Conservation (phyloP, 2,888 invertebrate species). For the Lapara coniferarum region DNA sequence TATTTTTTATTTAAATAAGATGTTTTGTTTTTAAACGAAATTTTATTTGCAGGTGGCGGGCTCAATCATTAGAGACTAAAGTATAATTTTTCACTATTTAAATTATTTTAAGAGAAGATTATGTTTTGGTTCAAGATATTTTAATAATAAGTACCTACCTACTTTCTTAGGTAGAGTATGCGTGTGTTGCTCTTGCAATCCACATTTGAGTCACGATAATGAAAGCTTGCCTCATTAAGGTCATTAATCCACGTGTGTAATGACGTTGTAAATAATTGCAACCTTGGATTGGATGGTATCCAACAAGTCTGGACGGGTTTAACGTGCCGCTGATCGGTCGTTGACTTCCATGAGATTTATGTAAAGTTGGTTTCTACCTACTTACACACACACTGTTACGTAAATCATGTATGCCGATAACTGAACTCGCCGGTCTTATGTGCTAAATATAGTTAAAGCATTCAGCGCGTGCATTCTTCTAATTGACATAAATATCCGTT, state of each 20-base stretch:
- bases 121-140: too few species aligned
- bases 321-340: conserved; percentile 45
- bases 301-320: conserved; percentile 40
- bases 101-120: too few species aligned
- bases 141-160: too few species aligned
- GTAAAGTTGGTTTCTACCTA: conserved; percentile 35
- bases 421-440: conserved; percentile 21
- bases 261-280: conserved; percentile 26
- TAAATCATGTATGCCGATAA: conserved; percentile 42
- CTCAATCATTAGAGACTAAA: too few species aligned
- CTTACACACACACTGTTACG: conserved; percentile 36
- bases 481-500: neutral
- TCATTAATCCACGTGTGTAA: conserved; percentile 24
- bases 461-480: neutral
- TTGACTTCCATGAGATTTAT: conserved; percentile 57
- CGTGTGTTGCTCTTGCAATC: neutral
- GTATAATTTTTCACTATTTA: too few species aligned
- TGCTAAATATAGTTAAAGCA: conserved; percentile 25
- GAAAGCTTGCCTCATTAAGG: conserved; percentile 23
- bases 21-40: too few species aligned
- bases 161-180: too few species aligned
- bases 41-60: too few species aligned
- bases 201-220: neutral
- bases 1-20: neutral
- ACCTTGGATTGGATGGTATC: conserved; percentile 47